Conservation (phyloP, 2,797 vertebrate species). For the Poeciliopsis turneri region DNA sequence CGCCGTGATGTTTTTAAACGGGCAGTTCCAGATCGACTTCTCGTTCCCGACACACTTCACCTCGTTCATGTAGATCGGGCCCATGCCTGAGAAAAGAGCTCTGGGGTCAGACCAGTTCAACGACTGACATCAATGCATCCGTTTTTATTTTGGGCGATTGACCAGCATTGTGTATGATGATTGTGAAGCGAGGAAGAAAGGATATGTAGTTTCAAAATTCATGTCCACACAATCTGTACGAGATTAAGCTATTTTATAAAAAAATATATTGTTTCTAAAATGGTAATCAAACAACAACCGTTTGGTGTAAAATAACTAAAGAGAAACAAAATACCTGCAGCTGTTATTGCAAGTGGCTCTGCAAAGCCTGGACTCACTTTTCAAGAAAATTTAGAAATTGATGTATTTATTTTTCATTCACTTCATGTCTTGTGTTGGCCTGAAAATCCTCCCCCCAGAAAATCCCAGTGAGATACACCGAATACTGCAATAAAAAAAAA, state of each 20-base stretch:
- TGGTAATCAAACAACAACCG: background rate
- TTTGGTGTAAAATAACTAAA: background rate
- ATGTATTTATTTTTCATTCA: background rate
- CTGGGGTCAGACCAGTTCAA: background rate
- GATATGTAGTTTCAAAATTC: background rate
- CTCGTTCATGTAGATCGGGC: constrained; percentile 94
- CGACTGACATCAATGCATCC: background rate
- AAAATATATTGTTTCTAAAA: background rate
- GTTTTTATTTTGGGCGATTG: background rate
- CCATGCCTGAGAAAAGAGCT: constrained; percentile 81
- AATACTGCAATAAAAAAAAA: background rate
- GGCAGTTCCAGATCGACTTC: constrained; percentile 89
- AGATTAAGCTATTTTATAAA: background rate
- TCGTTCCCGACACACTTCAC: constrained; percentile 89
- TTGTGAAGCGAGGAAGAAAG: background rate
- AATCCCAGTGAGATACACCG: background rate
- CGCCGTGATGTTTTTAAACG: constrained; percentile 89
- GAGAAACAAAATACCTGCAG: background rate
- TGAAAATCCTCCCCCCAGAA: background rate
- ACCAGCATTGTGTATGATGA: background rate
- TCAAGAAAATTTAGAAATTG: background rate
- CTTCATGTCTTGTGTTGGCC: background rate
- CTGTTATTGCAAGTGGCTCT: background rate
- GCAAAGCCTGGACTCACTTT: background rate
- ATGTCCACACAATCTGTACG: background rate